These are phyloP conservation scores for Eugnorisma glareosa DNA, from an alignment of 2,888 invertebrate genomes.

Conservation along the genomic window DNA sequence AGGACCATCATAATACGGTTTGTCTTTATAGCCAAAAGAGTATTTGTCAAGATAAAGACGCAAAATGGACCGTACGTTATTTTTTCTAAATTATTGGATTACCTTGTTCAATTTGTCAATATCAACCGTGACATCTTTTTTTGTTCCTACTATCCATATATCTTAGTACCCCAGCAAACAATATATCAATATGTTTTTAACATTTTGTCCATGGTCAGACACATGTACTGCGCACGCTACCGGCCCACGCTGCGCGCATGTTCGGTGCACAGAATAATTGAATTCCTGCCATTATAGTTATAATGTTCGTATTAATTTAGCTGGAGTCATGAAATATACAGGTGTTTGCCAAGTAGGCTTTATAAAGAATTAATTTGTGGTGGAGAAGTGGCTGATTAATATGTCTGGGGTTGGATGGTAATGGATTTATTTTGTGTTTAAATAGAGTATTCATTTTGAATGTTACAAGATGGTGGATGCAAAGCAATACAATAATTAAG, in stretches of 20 bases:
- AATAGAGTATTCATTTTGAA: not conserved
- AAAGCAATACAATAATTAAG: too few relatives aligned
- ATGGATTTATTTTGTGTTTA: conserved; percentile 45
- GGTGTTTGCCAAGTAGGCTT: conserved; percentile 45
- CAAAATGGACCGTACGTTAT: not conserved
- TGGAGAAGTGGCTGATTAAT: conserved; percentile 42
- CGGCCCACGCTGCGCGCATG: conserved; percentile 67
- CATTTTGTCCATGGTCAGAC: conserved; percentile 62
- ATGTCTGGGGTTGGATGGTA: conserved; percentile 39
- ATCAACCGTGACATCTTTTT: conserved; percentile 28
- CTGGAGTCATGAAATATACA: conserved; percentile 57
- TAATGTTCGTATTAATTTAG: conserved; percentile 69
- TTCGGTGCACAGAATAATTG: conserved; percentile 63
- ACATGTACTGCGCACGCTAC: conserved; percentile 66
- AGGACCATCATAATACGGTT: not conserved
- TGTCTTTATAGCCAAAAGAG: not conserved
- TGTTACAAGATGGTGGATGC: not conserved
- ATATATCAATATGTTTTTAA: conserved; percentile 64
- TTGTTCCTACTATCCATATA: conserved; percentile 27
- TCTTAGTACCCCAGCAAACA: conserved; percentile 51
- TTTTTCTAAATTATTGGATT: not conserved
- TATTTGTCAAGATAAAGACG: not conserved
- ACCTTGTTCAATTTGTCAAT: conserved; percentile 21
- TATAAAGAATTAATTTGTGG: conserved; percentile 46
- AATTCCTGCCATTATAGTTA: conserved; percentile 67